Evolutionary conservation across 2,888 invertebrate genomes (phyloP), one percentile per base, ranked within the genome.

Genomic region (Trichogramma dendrolimi): DNA sequence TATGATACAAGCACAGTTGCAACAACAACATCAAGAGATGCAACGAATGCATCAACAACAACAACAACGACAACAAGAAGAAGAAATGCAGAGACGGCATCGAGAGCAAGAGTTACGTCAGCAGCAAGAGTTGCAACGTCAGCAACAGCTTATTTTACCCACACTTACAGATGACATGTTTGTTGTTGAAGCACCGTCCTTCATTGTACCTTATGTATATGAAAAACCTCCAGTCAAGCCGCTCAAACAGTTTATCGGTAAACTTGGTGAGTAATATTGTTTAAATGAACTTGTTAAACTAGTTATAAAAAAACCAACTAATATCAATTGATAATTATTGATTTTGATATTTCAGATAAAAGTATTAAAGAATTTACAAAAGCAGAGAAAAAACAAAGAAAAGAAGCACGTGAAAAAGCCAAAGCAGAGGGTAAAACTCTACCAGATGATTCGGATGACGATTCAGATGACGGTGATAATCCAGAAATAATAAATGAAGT

Each of bases 121-220:
- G 27, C 62, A 57, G 7, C 61, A 51, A 14, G 47, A 51, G 27
- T 59, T 55, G 11, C 72, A 70, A 49, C 78, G 69, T 57, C 68
- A 71, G 54, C 84, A 74, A 78, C 84, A 87, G 47, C 85, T 85
- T 44, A 86, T 92, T 67, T 78, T 94, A 70, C 92, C 92, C 0
- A 90, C 91, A 6, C 79, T 94, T 39, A 93, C 93, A 27, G 94
- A 94, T 76, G 93, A 94, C 71, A 94, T 94, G 90, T 94, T 90
- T 77, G 93, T 94, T 8, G 89, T 94, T 7, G 94, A 94, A 79
- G 94, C 94, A 41, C 94, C 94, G 5, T 94, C 93, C 38, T 94
- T 94, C 75, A 93, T 94, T 75, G 94, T 94, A 69, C 94, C 94
- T 53, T 94, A 94, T 77, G 92, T 94, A 38, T 94, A 94, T 79